Base-by-base conservation (phyloP, 2,888 invertebrate species). In the Drosophila planitibia region DNA sequence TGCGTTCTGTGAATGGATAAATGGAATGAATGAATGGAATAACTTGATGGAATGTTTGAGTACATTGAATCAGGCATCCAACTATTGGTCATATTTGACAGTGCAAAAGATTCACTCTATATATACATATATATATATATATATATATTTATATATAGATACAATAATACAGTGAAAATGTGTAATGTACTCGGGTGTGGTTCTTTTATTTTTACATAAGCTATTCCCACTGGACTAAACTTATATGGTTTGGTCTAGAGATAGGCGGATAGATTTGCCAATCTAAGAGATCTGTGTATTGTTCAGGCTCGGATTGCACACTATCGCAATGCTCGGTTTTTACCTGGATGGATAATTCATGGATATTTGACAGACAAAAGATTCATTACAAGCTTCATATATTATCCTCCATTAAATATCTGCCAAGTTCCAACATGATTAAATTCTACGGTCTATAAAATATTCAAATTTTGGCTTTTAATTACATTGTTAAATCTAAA, bases 41-140 rank as follows among this genome's bases (percentile, higher is more conserved):
- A 25, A 33, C 32, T 57, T 47, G 22, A 14, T 55, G 53, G 52
- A 25, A 47, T 39, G 52, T 14, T 37, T 30, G 22, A 63, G 14
- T 47, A 39, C 37, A 59, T 32, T 16, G 44, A n/a, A 10, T 37
- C 19, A 32, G 49, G 14, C 1, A 37, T 25, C 33, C 57, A 69
- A 51, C 33, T 37, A 57, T 57, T 70, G 39, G 58, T 32, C 37
- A 44, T 25, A 25, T 47, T 52, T n/a, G 52, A 16, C 30, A 35
- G n/a, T 55, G 65, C 33, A n/a, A 22, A 41, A 51, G 25, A 39
- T 49, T 32, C n/a, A 28, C 33, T 64, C 12, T 32, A n/a, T 25
- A 25, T 25, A 25, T 25, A 25, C 1, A 25, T 25, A 25, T 25
- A 65, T 35, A 22, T 6, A 30, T 30, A 28, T 10, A 16, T 37